Evolutionary conservation across 2,888 invertebrate species (phyloP).

Genomic region (Sesamia inferens): DNA sequence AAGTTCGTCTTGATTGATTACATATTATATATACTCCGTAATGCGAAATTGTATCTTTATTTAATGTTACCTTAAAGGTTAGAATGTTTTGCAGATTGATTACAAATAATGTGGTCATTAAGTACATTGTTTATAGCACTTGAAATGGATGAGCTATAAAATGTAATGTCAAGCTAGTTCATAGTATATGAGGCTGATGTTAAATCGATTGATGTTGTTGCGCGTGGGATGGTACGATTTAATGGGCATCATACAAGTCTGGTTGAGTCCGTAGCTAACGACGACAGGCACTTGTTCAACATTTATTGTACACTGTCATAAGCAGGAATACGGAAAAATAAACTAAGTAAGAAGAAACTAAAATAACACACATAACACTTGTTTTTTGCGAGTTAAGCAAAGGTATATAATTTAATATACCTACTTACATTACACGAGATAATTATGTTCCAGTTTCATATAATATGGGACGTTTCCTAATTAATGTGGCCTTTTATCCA

Average conservation of each 20-base stretch:
- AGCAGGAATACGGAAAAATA: background rate
- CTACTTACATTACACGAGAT: too few species aligned
- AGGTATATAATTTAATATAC: too few species aligned
- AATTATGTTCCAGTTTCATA: background rate
- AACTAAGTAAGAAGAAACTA: background rate
- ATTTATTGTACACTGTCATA: slow-evolving; percentile 3
- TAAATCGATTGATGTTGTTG: slow-evolving; percentile 43
- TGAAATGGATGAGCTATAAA: slow-evolving; percentile 60
- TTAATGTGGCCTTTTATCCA: background rate
- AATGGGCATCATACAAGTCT: slow-evolving; percentile 50
- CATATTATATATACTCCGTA: slow-evolving; percentile 33
- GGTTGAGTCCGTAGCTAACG: slow-evolving; percentile 11
- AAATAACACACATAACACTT: background rate
- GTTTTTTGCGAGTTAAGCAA: too few species aligned
- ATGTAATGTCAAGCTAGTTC: slow-evolving; percentile 52
- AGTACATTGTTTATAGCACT: slow-evolving; percentile 57
- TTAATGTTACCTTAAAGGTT: slow-evolving; percentile 61
- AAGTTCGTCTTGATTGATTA: slow-evolving; percentile 67
- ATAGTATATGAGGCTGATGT: slow-evolving; percentile 51
- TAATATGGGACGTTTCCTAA: background rate
- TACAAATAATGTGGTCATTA: slow-evolving; percentile 64
- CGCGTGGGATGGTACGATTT: slow-evolving; percentile 53
- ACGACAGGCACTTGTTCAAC: slow-evolving; percentile 13
- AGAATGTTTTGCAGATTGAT: slow-evolving; percentile 62
- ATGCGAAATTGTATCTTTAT: slow-evolving; percentile 62